Conservation (phyloP, 2,113 vertebrate species). For the Haplotaxodon microlepis region DNA sequence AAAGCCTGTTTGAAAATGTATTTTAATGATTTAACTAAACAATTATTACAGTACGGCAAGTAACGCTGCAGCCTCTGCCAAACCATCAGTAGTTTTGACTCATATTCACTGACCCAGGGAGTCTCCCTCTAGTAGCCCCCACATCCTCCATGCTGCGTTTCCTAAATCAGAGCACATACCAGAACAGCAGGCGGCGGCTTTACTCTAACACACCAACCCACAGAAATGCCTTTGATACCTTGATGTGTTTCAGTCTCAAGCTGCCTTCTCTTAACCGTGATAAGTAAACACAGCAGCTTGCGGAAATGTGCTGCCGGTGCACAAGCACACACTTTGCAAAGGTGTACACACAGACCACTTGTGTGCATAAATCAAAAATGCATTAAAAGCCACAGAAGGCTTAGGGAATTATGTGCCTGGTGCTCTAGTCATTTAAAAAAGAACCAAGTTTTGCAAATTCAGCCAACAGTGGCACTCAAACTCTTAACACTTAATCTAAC, state of each 20-base stretch:
- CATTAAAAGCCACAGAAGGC: conserved; percentile 27
- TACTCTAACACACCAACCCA: conserved; percentile 59
- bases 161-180: conserved; percentile 65
- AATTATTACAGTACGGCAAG: not conserved
- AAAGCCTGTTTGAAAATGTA: not conserved
- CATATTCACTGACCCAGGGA: conserved; percentile 31
- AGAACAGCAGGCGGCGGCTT: conserved; percentile 68
- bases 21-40: not conserved
- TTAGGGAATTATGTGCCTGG: conserved; percentile 34
- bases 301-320: conserved; percentile 26
- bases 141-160: conserved; percentile 47
- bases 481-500: not conserved
- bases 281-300: conserved; percentile 55
- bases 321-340: not conserved
- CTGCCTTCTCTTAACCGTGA: conserved; percentile 42
- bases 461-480: not conserved
- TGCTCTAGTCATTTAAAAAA: not conserved
- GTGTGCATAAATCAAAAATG: conserved; percentile 24
- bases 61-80: not conserved
- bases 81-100: conserved; percentile 28
- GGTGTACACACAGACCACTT: conserved; percentile 7
- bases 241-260: conserved; percentile 54
- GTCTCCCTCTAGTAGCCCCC: conserved; percentile 25
- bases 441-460: not conserved
- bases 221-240: conserved; percentile 70